phyloP scores from a whole-genome alignment of 2,888 invertebrate species.

The Macaria liturata region DNA sequence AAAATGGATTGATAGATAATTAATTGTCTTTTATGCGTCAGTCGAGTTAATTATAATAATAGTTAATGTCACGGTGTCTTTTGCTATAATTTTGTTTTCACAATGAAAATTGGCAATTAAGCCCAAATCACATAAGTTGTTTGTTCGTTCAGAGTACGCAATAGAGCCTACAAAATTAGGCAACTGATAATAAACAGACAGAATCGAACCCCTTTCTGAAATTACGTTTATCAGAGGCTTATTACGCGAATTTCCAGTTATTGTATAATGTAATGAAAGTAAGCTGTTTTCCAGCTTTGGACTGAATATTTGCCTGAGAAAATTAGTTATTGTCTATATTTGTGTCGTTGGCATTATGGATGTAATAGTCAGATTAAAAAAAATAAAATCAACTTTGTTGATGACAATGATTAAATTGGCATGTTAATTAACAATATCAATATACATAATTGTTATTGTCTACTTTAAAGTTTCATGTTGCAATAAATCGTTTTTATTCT shows the following conservation, averaged over 20 bases:
- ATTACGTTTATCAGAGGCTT: constrained; percentile 64
- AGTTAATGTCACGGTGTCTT: too few species aligned
- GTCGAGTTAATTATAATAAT: too few species aligned
- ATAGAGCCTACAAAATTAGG: constrained; percentile 58
- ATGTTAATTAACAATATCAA: too few species aligned
- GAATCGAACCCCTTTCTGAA: constrained; percentile 54
- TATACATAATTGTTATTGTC: too few species aligned
- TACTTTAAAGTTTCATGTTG: too few species aligned
- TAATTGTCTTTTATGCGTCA: not conserved
- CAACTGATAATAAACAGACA: constrained; percentile 60
- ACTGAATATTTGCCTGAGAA: constrained; percentile 3
- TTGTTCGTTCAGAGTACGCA: constrained; percentile 58
- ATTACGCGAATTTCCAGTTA: constrained; percentile 39
- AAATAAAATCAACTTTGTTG: too few species aligned
- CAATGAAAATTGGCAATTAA: constrained; percentile 59
- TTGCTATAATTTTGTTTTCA: constrained; percentile 24
- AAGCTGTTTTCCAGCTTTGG: constrained; percentile 3
- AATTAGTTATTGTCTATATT: not conserved
- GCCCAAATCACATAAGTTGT: constrained; percentile 58
- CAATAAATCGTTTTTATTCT: too few species aligned
- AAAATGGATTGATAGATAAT: constrained; percentile 10
- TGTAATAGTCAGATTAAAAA: too few species aligned
- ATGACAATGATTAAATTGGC: too few species aligned
- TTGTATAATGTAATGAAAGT: constrained; percentile 16
- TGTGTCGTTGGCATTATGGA: too few species aligned